A percentile compares a stretch with the other conserved stretches of the same genome.
phyloP scores from a whole-genome alignment of 2,113 vertebrate species.

The Crocuta crocuta region DNA sequence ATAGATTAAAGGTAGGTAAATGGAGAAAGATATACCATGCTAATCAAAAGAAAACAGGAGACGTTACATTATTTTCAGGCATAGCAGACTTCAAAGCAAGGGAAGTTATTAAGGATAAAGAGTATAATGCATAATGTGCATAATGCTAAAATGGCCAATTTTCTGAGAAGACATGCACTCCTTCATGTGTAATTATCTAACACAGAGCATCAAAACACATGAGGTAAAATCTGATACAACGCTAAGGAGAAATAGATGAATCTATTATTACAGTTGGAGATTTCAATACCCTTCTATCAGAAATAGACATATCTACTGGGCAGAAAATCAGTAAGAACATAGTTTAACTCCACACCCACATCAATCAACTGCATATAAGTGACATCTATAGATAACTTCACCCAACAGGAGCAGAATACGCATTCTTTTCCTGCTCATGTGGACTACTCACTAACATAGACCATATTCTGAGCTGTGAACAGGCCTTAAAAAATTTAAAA shows the following conservation, averaged over 20 bases:
- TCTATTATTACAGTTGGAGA: background rate
- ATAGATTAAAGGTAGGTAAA: background rate
- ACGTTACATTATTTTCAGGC: background rate
- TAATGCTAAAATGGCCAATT: background rate
- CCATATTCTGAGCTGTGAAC: background rate
- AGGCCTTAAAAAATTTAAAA: background rate
- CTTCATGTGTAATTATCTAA: background rate
- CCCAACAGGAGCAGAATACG: background rate
- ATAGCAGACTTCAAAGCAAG: background rate
- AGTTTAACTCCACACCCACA: background rate
- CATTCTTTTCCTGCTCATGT: background rate
- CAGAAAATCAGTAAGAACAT: background rate
- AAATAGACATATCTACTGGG: background rate
- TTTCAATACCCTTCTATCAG: background rate
- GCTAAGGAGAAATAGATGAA: background rate
- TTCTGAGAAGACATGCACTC: background rate
- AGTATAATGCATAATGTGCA: background rate
- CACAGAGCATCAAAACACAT: background rate
- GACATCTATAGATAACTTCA: background rate
- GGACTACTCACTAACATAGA: background rate
- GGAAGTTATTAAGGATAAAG: background rate
- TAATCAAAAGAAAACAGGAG: background rate
- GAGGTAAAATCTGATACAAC: background rate
- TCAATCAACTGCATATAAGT: background rate
- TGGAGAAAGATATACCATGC: background rate